Evolutionary conservation across 2,113 vertebrate species (phyloP), one percentile per base, ranked within the genome.

Genomic region (Rhinoderma darwinii): DNA sequence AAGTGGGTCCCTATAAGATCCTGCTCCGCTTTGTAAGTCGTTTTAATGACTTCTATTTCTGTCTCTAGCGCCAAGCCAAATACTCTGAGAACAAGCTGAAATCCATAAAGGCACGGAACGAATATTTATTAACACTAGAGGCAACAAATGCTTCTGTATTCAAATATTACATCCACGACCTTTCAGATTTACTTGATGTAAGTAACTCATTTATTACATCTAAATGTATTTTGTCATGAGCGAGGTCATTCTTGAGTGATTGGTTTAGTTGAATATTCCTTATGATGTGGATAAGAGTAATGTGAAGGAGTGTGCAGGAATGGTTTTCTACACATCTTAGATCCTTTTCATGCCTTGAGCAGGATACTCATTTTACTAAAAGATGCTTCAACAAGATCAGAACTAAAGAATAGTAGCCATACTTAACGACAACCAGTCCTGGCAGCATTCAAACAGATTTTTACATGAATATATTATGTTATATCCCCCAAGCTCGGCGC

Each of bases 21-120:
- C 56, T 9, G 25, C 10, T 10, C 6, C 2, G 18, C 20, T 39
- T 27, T 73, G 4, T 73, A 43, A 1, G 3, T 25, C 20, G 61
- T 66, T 12, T 73, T 47, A 76, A 44, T 75, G n/a, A 76, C 43
- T 12, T 2, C 66, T 44, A 78, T 89, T 88, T 89, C 91, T 92
- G 88, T 92, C 91, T 83, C 89, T 92, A 99, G 98, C 97, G 98
- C 89, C 97, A 99, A 93, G 97, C 98, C 89, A 99, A 99, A 91
- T 99, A 99, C 89, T 99, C 97, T 0, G 98, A 99, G 92, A 99
- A 99, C 94, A 99, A 99, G 93, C 94, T 99, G 91, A 99, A 99
- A 91, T 99, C 98, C 4, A 98, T 99, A 93, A 99, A 99, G 94
- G 96, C 98, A 0, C 95, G 98, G 50, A 99, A 99, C 70, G 98